Evolutionary conservation across 2,113 vertebrate genomes (phyloP), one percentile per base, ranked within the genome.

Genomic region (Neolamprologus falcicula): DNA sequence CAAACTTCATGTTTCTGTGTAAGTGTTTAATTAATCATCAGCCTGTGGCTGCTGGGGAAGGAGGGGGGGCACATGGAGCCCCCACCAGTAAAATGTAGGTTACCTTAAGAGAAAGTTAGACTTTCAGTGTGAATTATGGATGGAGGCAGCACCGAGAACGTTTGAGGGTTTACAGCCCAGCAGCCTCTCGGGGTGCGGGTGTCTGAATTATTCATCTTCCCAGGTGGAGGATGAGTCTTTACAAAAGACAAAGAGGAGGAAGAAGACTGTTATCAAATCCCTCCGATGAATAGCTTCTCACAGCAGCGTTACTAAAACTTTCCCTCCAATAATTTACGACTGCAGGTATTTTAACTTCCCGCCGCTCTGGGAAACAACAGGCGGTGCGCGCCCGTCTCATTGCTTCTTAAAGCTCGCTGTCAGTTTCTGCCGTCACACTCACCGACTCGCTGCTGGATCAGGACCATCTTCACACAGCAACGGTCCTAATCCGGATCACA

Each of bases 151-250:
- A 97, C 97, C 97, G 97, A 98, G 97, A 97, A 97, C 97, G 97
- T 98, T 98, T 97, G 97, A 97, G 97, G 97, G 97, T 97, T 97
- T 97, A 97, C 97, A 98, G 97, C 96, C 97, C 96, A 96, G 96
- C 87, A 97, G 97, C 96, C 97, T 96, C 96, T 98, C 96, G 97
- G 96, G 96, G 96, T 42, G 9, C 4, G 14, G 61, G 31, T n/a
- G 96, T 95, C 96, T 98, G 97, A 98, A 98, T 98, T 97, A 98
- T 98, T 98, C 95, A 98, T 97, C 96, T 96, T 97, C 97, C 97
- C 96, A 98, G 98, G 98, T 97, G 97, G 97, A 97, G 97, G 96
- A 96, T 95, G 94, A 96, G 94, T 96, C 92, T 89, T 90, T 96
- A 95, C 97, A 97, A 97, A 98, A 97, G 95, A 89, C 10, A 2